Conservation (phyloP, 1,140 invertebrate genomes). For the Lepidurus arcticus region DNA sequence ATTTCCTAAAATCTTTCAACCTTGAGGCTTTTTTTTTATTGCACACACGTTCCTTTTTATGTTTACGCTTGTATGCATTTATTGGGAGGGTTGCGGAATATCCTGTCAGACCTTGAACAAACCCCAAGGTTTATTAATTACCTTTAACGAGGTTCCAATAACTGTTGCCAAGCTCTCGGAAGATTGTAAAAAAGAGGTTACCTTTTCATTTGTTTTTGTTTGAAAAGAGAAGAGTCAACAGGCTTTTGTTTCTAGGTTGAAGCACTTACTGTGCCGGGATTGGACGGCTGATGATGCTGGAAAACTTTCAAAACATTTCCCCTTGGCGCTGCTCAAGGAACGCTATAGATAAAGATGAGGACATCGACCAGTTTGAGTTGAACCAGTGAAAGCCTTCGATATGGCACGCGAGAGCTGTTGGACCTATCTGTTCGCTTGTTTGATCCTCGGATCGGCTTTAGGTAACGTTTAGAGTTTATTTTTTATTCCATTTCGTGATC, state of each 20-base stretch:
- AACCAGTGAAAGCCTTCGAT: conserved; percentile 14
- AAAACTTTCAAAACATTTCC: not conserved
- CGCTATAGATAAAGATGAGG: conserved; percentile 11
- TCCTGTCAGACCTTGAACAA: too few species aligned
- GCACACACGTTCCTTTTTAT: not conserved
- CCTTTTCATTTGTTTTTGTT: not conserved
- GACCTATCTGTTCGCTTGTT: not conserved
- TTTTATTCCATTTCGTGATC: not conserved
- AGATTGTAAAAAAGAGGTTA: not conserved
- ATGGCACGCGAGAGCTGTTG: not conserved
- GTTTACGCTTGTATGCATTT: not conserved
- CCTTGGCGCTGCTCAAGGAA: not conserved
- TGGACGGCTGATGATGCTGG: not conserved
- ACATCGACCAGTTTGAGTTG: not conserved
- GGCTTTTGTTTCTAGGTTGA: not conserved
- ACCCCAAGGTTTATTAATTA: not conserved
- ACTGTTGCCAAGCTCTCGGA: not conserved
- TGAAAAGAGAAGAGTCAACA: not conserved
- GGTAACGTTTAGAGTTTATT: not conserved
- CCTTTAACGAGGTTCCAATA: not conserved
- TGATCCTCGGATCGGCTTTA: not conserved
- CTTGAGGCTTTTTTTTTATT: too few species aligned
- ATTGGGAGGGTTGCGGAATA: too few species aligned
- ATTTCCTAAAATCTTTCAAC: too few species aligned
- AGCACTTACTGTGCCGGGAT: not conserved